Percentiles rank a stretch among this genome's conserved stretches.
Evolutionary conservation across 2,888 invertebrate genomes (phyloP).

Genomic region (Conops quadrifasciatus): DNA sequence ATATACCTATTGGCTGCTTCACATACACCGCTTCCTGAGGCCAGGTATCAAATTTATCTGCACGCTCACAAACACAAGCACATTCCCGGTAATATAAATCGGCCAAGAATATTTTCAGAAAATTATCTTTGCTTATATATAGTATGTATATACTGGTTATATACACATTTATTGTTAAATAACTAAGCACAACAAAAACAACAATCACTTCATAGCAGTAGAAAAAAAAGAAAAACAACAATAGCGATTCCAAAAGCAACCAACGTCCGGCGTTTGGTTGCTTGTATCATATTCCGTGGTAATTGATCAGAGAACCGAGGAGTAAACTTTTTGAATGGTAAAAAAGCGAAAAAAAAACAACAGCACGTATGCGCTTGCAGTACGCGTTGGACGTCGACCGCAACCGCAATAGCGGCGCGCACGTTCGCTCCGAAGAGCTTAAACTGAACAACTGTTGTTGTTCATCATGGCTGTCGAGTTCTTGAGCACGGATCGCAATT

Average conservation of each 20-base stretch:
- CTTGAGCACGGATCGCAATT: background rate
- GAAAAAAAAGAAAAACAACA: slow-evolving; percentile 6
- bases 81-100: too few species aligned
- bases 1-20: too few species aligned
- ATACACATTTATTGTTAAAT: too few species aligned
- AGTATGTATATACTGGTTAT: too few species aligned
- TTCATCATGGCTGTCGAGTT: background rate
- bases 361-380: too few species aligned
- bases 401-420: slow-evolving; percentile 9
- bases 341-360: background rate
- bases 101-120: too few species aligned
- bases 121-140: too few species aligned
- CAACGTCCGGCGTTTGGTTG: too few species aligned
- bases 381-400: slow-evolving; percentile 1
- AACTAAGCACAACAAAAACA: slow-evolving; percentile 1
- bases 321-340: background rate
- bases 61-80: too few species aligned
- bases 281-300: background rate
- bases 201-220: too few species aligned
- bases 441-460: slow-evolving; percentile 3
- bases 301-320: background rate
- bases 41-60: too few species aligned
- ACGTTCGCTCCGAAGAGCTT: slow-evolving; percentile 21
- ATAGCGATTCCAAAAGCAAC: background rate
- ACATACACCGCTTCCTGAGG: too few species aligned